Conservation (phyloP, 2,797 vertebrate species). For the Pipistrellus nathusii region DNA sequence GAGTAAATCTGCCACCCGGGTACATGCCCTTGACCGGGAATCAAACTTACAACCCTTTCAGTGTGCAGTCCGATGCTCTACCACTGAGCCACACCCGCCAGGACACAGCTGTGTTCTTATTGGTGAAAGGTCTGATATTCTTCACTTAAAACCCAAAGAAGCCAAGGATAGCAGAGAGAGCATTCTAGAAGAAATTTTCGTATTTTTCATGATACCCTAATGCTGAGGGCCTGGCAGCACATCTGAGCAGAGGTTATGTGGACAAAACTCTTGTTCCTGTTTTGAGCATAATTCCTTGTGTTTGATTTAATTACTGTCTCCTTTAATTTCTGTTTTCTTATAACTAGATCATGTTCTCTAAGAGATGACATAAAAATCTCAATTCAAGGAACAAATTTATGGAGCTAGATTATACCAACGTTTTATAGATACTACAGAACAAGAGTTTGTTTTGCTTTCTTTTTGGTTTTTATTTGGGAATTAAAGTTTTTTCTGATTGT, state of each 20-base stretch:
- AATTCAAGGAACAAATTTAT: neutral
- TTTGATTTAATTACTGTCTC: neutral
- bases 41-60: too few species aligned
- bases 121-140: neutral
- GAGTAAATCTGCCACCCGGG: too few species aligned
- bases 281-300: neutral
- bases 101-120: neutral
- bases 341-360: neutral
- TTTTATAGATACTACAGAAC: neutral
- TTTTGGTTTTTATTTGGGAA: neutral
- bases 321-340: neutral
- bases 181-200: neutral
- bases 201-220: neutral
- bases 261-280: neutral
- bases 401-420: neutral
- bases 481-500: neutral
- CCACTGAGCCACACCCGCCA: too few species aligned
- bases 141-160: neutral
- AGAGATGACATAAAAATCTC: slow-evolving; percentile 13
- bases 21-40: too few species aligned
- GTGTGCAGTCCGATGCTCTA: too few species aligned
- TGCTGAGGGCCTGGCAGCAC: neutral
- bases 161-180: neutral
- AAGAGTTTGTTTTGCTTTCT: neutral
- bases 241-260: neutral